Percentiles rank a stretch among this genome's conserved stretches.
These are phyloP conservation scores for Resseliella maxima DNA, from an alignment of 2,888 invertebrate genomes.

Conservation along the genomic window DNA sequence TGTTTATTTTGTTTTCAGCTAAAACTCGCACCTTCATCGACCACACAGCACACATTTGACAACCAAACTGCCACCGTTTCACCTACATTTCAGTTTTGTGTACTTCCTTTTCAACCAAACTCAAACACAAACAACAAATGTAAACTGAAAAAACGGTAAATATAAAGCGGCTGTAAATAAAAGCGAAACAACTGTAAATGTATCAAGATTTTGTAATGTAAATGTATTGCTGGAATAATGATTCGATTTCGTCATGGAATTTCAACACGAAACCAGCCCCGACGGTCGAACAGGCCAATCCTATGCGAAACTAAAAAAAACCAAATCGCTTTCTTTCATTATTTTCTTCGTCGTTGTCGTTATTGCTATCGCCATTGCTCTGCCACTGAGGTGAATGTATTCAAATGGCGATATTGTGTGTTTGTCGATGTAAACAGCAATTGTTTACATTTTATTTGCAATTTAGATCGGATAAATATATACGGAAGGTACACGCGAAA, in stretches of 20 bases:
- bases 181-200: background rate
- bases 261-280: constrained; percentile 7
- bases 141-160: too few relatives aligned
- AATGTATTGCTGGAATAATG: background rate
- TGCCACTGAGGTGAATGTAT: constrained; percentile 17
- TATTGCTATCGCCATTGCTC: too few relatives aligned
- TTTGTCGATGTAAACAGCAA: constrained; percentile 26
- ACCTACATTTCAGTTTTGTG: background rate
- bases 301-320: background rate
- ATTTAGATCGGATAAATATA: background rate
- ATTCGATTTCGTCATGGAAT: background rate
- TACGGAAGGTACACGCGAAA: background rate
- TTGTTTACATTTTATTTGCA: constrained; percentile 55
- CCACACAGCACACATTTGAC: constrained; percentile 14
- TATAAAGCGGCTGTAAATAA: too few relatives aligned
- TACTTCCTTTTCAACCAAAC: background rate
- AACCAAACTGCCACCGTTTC: constrained; percentile 30
- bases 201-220: background rate
- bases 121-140: too few relatives aligned
- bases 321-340: background rate
- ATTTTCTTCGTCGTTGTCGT: too few relatives aligned
- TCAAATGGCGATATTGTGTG: constrained; percentile 4
- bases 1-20: constrained; percentile 31
- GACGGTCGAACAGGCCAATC: constrained; percentile 5
- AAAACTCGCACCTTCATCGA: too few relatives aligned